Evolutionary conservation across 2,888 invertebrate genomes (phyloP).

Genomic region (Phalera bucephala): DNA sequence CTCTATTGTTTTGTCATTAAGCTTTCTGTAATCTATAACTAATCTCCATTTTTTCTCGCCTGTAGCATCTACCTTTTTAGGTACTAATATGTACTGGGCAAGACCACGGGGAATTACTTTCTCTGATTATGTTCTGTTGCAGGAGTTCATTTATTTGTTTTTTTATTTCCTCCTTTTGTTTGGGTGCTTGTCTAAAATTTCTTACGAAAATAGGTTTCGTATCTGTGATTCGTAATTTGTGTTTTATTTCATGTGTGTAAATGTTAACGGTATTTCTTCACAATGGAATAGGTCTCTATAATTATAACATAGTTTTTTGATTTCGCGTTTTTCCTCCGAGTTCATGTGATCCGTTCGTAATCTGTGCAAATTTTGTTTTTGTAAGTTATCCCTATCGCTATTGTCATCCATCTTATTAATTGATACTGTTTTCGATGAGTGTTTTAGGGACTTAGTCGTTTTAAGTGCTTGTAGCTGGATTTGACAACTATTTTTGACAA

Average conservation of each 20-base stretch:
- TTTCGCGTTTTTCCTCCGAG: slow-evolving; percentile 14
- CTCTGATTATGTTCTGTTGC: slow-evolving; percentile 7
- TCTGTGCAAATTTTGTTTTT: neutral
- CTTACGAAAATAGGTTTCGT: slow-evolving; percentile 12
- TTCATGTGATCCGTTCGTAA: slow-evolving; percentile 13
- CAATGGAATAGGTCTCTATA: slow-evolving; percentile 32
- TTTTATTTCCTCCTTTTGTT: slow-evolving; percentile 7
- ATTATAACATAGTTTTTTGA: neutral
- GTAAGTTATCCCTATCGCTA: too few species aligned
- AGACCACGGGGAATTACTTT: neutral
- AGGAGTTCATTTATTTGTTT: slow-evolving; percentile 1
- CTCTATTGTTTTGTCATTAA: too few species aligned
- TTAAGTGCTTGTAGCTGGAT: too few species aligned
- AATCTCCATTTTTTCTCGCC: too few species aligned
- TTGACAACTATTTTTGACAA: too few species aligned
- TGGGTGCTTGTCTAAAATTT: slow-evolving; percentile 10
- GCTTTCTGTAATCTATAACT: too few species aligned
- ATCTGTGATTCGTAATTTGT: slow-evolving; percentile 33
- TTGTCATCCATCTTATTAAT: too few species aligned
- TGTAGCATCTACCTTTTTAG: slow-evolving; percentile 7
- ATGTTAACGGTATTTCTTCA: slow-evolving; percentile 35
- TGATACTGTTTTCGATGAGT: too few species aligned
- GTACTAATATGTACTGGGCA: slow-evolving; percentile 8
- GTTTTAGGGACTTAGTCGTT: too few species aligned
- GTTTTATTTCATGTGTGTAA: slow-evolving; percentile 41